These are phyloP conservation scores for Cataglyphis rosenhaueri DNA, from an alignment of 2,888 invertebrate species.

Conservation along the genomic window DNA sequence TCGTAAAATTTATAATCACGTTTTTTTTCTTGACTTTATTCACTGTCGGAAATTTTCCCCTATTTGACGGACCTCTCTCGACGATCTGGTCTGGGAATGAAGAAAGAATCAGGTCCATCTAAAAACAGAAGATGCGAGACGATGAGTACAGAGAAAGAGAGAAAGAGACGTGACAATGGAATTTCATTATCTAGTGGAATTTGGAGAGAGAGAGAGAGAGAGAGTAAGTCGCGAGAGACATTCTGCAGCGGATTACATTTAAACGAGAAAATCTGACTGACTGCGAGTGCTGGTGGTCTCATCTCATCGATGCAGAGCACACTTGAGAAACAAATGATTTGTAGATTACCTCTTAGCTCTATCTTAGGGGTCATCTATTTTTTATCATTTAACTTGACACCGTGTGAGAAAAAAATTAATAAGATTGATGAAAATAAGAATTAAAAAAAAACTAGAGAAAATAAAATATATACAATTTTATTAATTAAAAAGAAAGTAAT, in stretches of 20 bases:
- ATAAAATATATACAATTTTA: neutral
- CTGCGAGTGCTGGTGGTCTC: neutral
- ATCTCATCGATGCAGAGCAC: neutral
- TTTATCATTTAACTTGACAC: neutral
- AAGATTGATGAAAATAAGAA: neutral
- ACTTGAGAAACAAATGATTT: slow-evolving; percentile 29
- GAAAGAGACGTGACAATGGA: slow-evolving; percentile 31
- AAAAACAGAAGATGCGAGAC: slow-evolving; percentile 64
- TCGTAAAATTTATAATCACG: slow-evolving; percentile 6
- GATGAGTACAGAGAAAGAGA: slow-evolving; percentile 1
- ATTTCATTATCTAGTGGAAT: slow-evolving; percentile 39
- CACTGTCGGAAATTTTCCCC: slow-evolving; percentile 18
- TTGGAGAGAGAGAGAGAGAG: neutral
- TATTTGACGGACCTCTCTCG: slow-evolving; percentile 49
- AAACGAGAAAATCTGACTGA: slow-evolving; percentile 25
- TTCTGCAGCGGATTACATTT: slow-evolving; percentile 40
- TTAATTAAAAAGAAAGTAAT: neutral
- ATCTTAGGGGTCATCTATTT: neutral
- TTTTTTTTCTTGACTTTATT: slow-evolving; percentile 2
- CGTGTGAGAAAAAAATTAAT: neutral
- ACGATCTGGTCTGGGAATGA: slow-evolving; percentile 55
- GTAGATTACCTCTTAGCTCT: slow-evolving; percentile 2
- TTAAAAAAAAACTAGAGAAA: neutral
- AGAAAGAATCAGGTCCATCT: slow-evolving; percentile 76
- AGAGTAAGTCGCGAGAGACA: slow-evolving; percentile 17